Conservation (phyloP, 2,888 invertebrate genomes). For the Koerneria pararmatus region DNA sequence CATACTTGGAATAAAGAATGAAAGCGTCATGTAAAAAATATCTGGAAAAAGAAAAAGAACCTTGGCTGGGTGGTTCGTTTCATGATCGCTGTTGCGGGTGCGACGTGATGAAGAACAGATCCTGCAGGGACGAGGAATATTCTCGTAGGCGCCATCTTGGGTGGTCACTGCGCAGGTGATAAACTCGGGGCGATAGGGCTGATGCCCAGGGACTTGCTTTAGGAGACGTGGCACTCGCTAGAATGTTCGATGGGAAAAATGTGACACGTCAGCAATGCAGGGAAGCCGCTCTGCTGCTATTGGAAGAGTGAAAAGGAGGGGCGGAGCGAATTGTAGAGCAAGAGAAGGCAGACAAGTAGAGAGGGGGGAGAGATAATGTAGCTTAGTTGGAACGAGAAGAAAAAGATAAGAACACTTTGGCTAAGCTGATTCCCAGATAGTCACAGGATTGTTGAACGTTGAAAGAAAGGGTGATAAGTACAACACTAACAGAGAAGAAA, state of each 20-base stretch:
- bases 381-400: too few species aligned
- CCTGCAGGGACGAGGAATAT: constrained; percentile 15
- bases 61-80: too few species aligned
- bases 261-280: constrained; percentile 22
- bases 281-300: constrained; percentile 4
- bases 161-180: too few species aligned
- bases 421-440: too few species aligned
- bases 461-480: constrained; percentile 9
- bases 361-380: too few species aligned
- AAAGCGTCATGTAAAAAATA: too few species aligned
- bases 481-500: constrained; percentile 1
- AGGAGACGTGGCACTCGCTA: constrained; percentile 1
- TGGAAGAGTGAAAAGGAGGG: constrained; percentile 3
- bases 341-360: background rate
- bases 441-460: too few species aligned
- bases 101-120: background rate
- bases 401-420: too few species aligned
- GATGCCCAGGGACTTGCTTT: constrained; percentile 7
- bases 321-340: background rate
- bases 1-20: too few species aligned
- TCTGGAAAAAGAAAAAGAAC: too few species aligned
- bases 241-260: background rate
- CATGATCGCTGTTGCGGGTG: background rate
- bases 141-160: constrained; percentile 19
- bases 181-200: constrained; percentile 9